These are phyloP conservation scores for Cyanistes caeruleus DNA, from an alignment of 2,113 vertebrate genomes.

Conservation along the genomic window DNA sequence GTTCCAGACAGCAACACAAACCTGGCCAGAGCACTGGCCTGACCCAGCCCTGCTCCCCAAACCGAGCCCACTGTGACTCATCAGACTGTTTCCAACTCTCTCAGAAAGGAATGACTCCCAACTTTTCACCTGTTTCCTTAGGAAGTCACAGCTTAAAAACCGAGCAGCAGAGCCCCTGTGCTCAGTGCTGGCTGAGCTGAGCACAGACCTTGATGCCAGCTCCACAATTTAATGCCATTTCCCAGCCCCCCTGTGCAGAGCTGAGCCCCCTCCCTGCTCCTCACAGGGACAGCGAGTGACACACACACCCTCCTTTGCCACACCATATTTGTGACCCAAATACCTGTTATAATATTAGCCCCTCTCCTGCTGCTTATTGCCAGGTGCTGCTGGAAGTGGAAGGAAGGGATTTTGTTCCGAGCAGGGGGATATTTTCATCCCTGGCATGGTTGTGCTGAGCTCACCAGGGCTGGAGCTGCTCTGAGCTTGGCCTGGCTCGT, in stretches of 20 bases:
- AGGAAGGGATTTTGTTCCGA: slow-evolving; percentile 2
- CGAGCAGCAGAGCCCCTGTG: not conserved
- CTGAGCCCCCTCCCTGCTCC: not conserved
- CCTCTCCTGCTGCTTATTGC: not conserved
- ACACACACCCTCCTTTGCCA: not conserved
- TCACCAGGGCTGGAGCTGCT: not conserved
- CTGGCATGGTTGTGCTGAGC: slow-evolving; percentile 13
- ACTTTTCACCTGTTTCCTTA: not conserved
- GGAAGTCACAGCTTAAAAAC: not conserved
- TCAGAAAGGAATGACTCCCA: not conserved
- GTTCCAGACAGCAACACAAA: not conserved
- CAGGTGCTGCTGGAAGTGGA: not conserved
- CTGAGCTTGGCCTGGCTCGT: not conserved
- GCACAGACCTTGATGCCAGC: not conserved
- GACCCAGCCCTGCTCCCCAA: not conserved
- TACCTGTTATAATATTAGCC: not conserved
- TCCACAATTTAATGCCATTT: not conserved
- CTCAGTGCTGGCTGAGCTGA: not conserved
- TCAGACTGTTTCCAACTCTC: not conserved
- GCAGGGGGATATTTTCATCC: not conserved
- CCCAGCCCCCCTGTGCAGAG: not conserved
- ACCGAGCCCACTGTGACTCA: rapidly evolving
- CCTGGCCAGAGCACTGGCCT: not conserved
- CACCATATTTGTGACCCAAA: not conserved
- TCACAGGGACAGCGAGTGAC: not conserved